These are phyloP conservation scores for Theonella swinhoei DNA, from an alignment of 37 sponge, comb jelly and placozoan genomes.

Conservation along the genomic window DNA sequence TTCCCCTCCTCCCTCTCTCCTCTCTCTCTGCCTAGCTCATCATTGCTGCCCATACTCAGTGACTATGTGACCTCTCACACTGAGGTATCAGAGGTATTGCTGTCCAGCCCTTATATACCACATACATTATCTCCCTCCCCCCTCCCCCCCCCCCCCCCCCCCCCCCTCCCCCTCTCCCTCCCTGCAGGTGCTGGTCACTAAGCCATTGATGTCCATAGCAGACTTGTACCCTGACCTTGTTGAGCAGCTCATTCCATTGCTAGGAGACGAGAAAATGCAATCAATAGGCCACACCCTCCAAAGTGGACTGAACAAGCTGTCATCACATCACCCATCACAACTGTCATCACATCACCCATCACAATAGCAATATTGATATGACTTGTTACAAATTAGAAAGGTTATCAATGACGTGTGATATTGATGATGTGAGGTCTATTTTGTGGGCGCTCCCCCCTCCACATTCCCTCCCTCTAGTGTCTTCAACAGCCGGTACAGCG, in stretches of 20 bases:
- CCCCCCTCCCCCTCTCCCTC: no score
- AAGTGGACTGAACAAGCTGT: no score
- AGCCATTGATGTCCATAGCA: background rate
- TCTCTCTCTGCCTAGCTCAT: background rate
- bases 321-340: background rate
- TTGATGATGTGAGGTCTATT: no score
- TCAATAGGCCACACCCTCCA: no score
- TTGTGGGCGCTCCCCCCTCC: background rate
- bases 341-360: background rate
- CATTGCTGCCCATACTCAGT: background rate
- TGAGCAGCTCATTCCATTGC: background rate
- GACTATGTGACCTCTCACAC: background rate
- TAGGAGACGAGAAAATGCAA: no score
- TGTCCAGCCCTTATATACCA: no score
- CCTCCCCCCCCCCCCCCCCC: no score
- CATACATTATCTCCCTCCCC: no score
- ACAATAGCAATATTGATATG: no score
- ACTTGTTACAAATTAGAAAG: no score
- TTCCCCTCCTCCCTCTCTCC: background rate
- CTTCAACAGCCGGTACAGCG: constrained; percentile 86
- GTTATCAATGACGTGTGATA: no score
- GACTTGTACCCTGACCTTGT: background rate
- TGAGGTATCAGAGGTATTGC: background rate
- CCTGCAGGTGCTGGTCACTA: no score
- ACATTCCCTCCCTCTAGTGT: constrained; percentile 66